Base-by-base conservation (phyloP, 2,113 vertebrate genomes). In the Eurystomus gularis region DNA sequence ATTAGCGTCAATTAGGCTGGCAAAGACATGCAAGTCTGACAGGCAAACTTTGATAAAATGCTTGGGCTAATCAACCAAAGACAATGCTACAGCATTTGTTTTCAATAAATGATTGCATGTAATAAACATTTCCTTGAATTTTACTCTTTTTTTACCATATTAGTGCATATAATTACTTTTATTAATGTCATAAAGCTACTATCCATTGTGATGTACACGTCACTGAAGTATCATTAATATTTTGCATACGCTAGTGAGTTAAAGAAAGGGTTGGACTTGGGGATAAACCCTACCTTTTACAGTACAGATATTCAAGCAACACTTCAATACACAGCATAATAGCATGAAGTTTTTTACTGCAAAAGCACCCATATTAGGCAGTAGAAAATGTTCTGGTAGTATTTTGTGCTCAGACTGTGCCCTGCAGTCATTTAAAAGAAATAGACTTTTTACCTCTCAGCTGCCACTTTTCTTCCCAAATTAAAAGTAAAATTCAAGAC, bases 71-170 rank as follows among this genome's bases (percentile, higher is more conserved):
- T 96, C 84, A 88, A 73, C 90, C 54, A 94, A 96, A 98, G 97
- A 95, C 97, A 98, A 95, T 72, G 73, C 88, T 88, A 48, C 82
- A 90, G 96, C 83, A 97, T 97, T 97, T 94, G 88, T 93, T 95
- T 95, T 96, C 97, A 96, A 97, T 97, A 96, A 97, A 92, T 95
- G 66, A 91, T 64, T 96, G 95, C 95, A 96, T 98, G 98, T 98
- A 97, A 98, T 97, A 98, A 97, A 98, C 96, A 97, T 97, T 97
- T 97, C 90, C 97, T 98, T 96, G 94, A 97, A 96, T 97, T 90
- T 93, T 62, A 12, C 48, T 58, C 24, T 23, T 96, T 97, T 97
- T 97, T 94, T 93, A 95, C 96, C 86, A 94, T 97, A 95, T 94
- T 97, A 97, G 97, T 96, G 92, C 94, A 95, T 97, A 96, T 97